Percentiles rank a stretch among this genome's conserved stretches.
Conservation (phyloP, 2,888 invertebrate species). For the Sphinx pinastri region DNA sequence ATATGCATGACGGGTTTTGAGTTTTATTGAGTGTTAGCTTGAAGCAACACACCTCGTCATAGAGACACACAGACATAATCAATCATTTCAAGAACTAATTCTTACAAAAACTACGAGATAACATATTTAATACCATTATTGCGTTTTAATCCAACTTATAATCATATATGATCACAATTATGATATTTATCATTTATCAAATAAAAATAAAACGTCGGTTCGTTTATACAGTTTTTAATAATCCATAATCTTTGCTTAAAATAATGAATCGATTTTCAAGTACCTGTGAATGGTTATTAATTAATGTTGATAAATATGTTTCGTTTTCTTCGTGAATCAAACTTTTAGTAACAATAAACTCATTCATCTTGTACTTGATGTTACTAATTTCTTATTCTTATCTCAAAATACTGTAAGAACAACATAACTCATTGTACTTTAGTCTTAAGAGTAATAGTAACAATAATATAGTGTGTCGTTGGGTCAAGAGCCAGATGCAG, state of each 20-base stretch:
- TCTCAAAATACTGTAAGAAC: too few relatives aligned
- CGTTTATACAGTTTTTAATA: not conserved
- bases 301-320: not conserved
- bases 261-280: conserved; percentile 4
- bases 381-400: too few relatives aligned
- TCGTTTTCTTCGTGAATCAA: not conserved
- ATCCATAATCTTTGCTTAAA: not conserved
- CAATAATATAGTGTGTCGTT: too few relatives aligned
- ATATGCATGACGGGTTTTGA: too few relatives aligned
- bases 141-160: not conserved
- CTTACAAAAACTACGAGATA: conserved; percentile 7
- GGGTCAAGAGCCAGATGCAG: too few relatives aligned
- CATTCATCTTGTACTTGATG: too few relatives aligned
- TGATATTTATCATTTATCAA: not conserved
- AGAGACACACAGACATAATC: not conserved
- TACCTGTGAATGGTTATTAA: not conserved
- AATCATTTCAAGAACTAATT: not conserved
- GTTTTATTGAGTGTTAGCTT: too few relatives aligned
- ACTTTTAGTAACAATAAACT: too few relatives aligned
- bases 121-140: conserved; percentile 5
- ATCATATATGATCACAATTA: conserved; percentile 1
- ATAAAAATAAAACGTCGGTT: conserved; percentile 1
- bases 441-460: too few relatives aligned
- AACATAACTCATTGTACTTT: too few relatives aligned
- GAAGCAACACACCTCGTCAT: not conserved